Conservation (phyloP, 2,113 vertebrate species). For the Beaufortia kweichowensis region DNA sequence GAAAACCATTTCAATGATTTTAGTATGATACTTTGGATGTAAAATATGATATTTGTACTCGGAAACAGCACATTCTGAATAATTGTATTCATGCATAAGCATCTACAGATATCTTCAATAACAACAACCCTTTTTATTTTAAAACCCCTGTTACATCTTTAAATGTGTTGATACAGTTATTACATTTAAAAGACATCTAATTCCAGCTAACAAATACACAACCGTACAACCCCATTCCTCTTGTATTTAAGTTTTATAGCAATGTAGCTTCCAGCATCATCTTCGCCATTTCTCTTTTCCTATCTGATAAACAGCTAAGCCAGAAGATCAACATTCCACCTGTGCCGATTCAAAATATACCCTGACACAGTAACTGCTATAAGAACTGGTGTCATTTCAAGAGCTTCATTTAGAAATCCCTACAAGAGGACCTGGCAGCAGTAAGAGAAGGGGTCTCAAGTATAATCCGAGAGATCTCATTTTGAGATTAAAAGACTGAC, state of each 20-base stretch:
- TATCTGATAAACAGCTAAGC: constrained; percentile 13
- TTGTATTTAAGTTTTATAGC: constrained; percentile 27
- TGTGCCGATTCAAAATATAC: not conserved
- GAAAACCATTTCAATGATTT: not conserved
- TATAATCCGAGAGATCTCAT: constrained; percentile 34
- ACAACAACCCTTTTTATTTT: not conserved
- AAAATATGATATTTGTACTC: not conserved
- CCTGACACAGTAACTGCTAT: not conserved
- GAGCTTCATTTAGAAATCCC: constrained; percentile 18
- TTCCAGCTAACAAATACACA: constrained; percentile 12
- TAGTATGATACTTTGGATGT: not conserved
- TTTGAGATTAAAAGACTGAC: constrained; percentile 19
- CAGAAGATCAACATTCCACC: constrained; percentile 29
- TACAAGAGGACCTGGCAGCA: not conserved
- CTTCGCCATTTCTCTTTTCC: not conserved
- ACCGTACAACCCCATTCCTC: not conserved
- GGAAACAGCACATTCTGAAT: not conserved
- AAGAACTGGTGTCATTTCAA: not conserved
- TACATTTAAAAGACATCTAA: no score
- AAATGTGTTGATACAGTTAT: not conserved
- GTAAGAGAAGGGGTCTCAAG: not conserved
- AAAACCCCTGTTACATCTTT: not conserved
- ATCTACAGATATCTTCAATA: no score
- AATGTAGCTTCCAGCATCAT: not conserved
- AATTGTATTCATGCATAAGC: not conserved